These are phyloP conservation scores for Tadarida brasiliensis DNA, from an alignment of 2,797 vertebrate species.

Conservation along the genomic window DNA sequence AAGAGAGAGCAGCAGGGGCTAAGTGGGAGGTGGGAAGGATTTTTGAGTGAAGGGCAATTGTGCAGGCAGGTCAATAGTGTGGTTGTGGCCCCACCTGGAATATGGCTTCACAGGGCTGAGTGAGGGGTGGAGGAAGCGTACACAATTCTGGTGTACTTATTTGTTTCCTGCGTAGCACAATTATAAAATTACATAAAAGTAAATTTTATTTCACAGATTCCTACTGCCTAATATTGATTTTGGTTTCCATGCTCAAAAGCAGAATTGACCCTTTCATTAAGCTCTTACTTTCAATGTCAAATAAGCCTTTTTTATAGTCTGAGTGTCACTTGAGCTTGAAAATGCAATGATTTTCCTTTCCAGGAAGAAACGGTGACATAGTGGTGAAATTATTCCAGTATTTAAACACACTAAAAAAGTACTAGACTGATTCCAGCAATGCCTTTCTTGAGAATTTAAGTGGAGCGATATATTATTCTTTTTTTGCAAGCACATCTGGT, in stretches of 20 bases:
- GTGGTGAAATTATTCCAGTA: not conserved
- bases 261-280: conserved; percentile 24
- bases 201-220: not conserved
- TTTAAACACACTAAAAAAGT: not conserved
- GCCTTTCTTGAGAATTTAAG: not conserved
- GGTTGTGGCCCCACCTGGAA: too few relatives aligned
- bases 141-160: not conserved
- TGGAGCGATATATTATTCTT: not conserved
- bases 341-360: conserved; percentile 39
- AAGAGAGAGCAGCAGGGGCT: not conserved
- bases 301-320: not conserved
- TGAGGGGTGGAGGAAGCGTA: not conserved
- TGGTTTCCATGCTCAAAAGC: not conserved
- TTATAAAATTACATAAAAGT: conserved; percentile 39
- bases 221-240: not conserved
- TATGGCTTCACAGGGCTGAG: too few relatives aligned
- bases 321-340: not conserved
- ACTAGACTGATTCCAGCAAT: not conserved
- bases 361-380: not conserved
- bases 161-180: not conserved
- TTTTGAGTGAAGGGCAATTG: not conserved
- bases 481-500: not conserved
- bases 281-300: conserved; percentile 11
- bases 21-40: not conserved
- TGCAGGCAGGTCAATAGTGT: not conserved